Base-by-base conservation (phyloP, 1,140 invertebrate genomes). In the Aphelinus certus region DNA sequence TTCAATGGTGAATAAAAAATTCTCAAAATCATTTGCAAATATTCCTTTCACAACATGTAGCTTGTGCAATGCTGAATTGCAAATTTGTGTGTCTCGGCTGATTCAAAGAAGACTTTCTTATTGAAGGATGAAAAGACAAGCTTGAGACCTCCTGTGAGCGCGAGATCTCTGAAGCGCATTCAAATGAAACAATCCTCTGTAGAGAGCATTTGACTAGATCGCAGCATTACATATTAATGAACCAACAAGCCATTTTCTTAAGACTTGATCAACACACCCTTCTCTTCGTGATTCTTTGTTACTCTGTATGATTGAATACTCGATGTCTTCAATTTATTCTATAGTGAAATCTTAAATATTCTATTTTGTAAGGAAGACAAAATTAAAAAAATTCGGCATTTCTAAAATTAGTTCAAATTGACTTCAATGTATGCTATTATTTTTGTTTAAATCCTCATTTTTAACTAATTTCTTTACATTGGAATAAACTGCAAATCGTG, bases 201-300 rank as follows among this genome's bases (percentile, higher is more conserved):
- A 45, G 62, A 70, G 62, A 71, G 73, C 67, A 70, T 70, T 71
- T 48, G 73, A 71, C 73, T 71, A 71, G 69, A 75, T 71, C 61
- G 68, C 70, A 71, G 48, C 42, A 65, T 75, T 75, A 71, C 68
- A 75, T 75, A 71, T 71, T 75, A 75, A 75, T 75, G 73, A 70
- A 55, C 62, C 69, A 75, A 71, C 67, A 71, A 64, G 55, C 56
- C 45, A 57, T 46, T 71, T 71, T 75, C 73, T 64, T 69, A 69
- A 64, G 62, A 2, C 56, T 71, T 46, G 67, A 75, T 70, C 55
- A 69, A 45, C 5, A n/a, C 48, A 53, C 62, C 68, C 49, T 65
- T 71, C 45, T 10, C 10, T 66, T 48, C 61, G 46, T 26, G 67
- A 75, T 60, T 70, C 10, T 69, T 56, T 9, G 46, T n/a, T 42